phyloP scores from a whole-genome alignment of 2,888 invertebrate species.

The Eupithecia inturbata region DNA sequence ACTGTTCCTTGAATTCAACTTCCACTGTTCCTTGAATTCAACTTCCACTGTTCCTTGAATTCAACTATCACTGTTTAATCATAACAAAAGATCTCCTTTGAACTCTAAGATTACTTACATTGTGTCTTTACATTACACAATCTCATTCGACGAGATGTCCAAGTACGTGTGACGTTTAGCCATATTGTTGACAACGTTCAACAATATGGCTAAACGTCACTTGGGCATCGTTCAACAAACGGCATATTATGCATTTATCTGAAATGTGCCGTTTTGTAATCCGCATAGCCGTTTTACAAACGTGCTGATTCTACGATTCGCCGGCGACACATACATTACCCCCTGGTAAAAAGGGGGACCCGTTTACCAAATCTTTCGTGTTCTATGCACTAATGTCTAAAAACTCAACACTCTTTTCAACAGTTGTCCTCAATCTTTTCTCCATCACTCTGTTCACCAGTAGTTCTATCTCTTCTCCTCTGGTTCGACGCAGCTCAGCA shows the following conservation, averaged over 20 bases:
- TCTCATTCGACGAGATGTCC: background rate
- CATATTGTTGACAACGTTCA: background rate
- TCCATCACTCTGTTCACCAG: conserved; percentile 8
- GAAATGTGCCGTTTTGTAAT: background rate
- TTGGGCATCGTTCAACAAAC: too few relatives aligned
- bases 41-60: background rate
- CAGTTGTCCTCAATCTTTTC: background rate
- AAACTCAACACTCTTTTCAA: background rate
- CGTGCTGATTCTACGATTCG: background rate
- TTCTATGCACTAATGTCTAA: background rate
- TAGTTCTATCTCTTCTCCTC: conserved; percentile 19
- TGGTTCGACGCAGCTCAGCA: conserved; percentile 79
- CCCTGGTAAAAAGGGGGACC: background rate
- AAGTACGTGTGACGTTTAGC: background rate
- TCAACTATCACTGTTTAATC: too few relatives aligned
- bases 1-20: too few relatives aligned
- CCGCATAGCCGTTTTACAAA: background rate
- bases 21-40: background rate
- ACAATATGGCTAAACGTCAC: too few relatives aligned
- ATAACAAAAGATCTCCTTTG: too few relatives aligned
- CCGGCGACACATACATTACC: background rate
- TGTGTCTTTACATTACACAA: background rate
- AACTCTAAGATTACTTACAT: too few relatives aligned
- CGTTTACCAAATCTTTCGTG: background rate
- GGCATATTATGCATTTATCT: too few relatives aligned